A percentile compares a stretch with the other conserved stretches of the same genome.
phyloP scores from a whole-genome alignment of 2,113 vertebrate genomes.

The Pseudopodoces humilis region DNA sequence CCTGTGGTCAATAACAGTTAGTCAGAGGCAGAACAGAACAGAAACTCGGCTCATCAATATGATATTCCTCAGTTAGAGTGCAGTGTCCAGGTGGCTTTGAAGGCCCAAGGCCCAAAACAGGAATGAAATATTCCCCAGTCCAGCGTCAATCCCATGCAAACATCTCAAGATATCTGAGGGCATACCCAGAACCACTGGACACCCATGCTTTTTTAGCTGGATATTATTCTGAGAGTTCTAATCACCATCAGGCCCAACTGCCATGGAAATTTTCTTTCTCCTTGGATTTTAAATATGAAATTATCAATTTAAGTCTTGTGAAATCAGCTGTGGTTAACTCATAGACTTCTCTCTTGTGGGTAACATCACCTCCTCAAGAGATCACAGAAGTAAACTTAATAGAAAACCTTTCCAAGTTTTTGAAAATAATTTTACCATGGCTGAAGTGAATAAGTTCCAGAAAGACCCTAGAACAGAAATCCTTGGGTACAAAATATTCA shows the following conservation, averaged over 20 bases:
- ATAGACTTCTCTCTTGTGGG: neutral
- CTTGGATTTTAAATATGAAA: neutral
- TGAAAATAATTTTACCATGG: neutral
- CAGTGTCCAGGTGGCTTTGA: neutral
- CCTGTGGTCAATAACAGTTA: neutral
- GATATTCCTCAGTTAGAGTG: neutral
- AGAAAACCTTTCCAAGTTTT: neutral
- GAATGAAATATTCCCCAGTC: neutral
- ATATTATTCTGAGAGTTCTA: neutral
- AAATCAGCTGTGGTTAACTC: neutral
- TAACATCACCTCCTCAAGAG: neutral
- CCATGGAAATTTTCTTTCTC: neutral
- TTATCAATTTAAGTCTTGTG: neutral
- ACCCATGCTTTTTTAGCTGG: neutral
- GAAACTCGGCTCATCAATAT: neutral
- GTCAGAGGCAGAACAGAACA: neutral
- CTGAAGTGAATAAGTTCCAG: neutral
- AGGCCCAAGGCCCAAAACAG: neutral
- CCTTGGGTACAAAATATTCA: neutral
- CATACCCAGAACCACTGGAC: neutral
- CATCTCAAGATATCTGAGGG: neutral
- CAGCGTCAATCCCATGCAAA: neutral
- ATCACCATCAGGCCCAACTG: neutral
- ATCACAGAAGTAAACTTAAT: neutral
- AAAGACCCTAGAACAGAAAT: neutral